A percentile compares a stretch with the other conserved stretches of the same genome.
Conservation (phyloP, 2,888 invertebrate species). For the Anaspis maculata region DNA sequence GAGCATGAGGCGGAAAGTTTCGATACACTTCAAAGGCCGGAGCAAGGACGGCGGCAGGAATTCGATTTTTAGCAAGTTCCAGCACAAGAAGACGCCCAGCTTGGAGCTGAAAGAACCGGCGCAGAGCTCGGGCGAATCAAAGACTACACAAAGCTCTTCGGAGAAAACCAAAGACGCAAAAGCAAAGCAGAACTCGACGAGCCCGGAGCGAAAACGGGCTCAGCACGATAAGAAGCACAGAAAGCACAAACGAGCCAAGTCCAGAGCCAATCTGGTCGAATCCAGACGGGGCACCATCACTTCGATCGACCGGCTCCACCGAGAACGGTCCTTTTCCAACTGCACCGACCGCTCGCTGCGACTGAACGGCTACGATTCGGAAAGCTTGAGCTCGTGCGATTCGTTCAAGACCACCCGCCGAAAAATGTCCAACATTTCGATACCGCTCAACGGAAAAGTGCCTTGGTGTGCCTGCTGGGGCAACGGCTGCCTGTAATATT, state of each 20-base stretch:
- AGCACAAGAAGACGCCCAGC: constrained; percentile 39
- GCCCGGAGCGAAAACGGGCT: constrained; percentile 30
- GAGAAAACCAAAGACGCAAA: constrained; percentile 12
- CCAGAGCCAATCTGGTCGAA: constrained; percentile 23
- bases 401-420: constrained; percentile 51
- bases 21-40: constrained; percentile 43
- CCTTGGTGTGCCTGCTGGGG: constrained; percentile 86
- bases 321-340: constrained; percentile 39
- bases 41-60: constrained; percentile 24
- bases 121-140: constrained; percentile 26
- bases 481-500: too few relatives aligned
- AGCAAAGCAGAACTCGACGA: constrained; percentile 25
- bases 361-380: constrained; percentile 43
- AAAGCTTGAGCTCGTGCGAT: constrained; percentile 56
- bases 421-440: constrained; percentile 58
- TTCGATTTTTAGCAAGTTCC: too few relatives aligned
- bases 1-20: constrained; percentile 29
- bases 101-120: constrained; percentile 31
- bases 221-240: constrained; percentile 27
- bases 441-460: constrained; percentile 53
- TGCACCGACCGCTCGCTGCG: constrained; percentile 40
- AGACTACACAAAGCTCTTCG: constrained; percentile 28
- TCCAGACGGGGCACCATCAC: constrained; percentile 21
- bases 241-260: constrained; percentile 32
- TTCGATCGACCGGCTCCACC: constrained; percentile 26